Percentiles rank a stretch among this genome's conserved stretches.
Conservation (phyloP, 2,113 vertebrate species). For the Zosterops hypoxanthus region DNA sequence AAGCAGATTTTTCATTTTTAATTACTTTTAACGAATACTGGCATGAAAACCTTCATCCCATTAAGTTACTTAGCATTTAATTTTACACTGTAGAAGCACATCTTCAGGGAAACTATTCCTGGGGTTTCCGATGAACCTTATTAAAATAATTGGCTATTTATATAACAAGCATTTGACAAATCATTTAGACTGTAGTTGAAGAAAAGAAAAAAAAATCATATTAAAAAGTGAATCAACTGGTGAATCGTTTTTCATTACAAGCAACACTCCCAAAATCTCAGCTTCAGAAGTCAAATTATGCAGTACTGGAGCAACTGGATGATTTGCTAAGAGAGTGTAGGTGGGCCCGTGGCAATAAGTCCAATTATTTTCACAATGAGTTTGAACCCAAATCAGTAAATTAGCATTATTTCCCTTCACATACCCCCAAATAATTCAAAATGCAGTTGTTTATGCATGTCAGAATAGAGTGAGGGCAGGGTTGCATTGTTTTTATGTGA, state of each 20-base stretch:
- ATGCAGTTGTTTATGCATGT: not conserved
- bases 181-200: slow-evolving; percentile 51
- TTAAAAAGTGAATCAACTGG: slow-evolving; percentile 18
- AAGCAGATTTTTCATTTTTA: slow-evolving; percentile 8
- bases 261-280: not conserved
- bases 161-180: slow-evolving; percentile 73
- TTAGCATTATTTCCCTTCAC: not conserved
- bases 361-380: not conserved
- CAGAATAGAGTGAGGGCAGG: not conserved
- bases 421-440: not conserved
- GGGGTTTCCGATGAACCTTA: slow-evolving; percentile 74
- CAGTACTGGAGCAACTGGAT: not conserved
- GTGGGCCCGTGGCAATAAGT: not conserved
- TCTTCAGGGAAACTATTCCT: slow-evolving; percentile 70
- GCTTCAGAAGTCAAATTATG: not conserved
- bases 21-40: slow-evolving; percentile 51
- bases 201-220: not conserved
- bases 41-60: slow-evolving; percentile 18
- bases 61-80: slow-evolving; percentile 48
- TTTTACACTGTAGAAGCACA: slow-evolving; percentile 60
- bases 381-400: not conserved
- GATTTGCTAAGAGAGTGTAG: not conserved
- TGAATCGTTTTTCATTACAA: not conserved
- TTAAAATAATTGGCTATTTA: slow-evolving; percentile 81
- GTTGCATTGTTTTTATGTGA: not conserved